A percentile compares a stretch with the other conserved stretches of the same genome.
phyloP scores from a whole-genome alignment of 2,888 invertebrate species.

The Parnassius smintheus region DNA sequence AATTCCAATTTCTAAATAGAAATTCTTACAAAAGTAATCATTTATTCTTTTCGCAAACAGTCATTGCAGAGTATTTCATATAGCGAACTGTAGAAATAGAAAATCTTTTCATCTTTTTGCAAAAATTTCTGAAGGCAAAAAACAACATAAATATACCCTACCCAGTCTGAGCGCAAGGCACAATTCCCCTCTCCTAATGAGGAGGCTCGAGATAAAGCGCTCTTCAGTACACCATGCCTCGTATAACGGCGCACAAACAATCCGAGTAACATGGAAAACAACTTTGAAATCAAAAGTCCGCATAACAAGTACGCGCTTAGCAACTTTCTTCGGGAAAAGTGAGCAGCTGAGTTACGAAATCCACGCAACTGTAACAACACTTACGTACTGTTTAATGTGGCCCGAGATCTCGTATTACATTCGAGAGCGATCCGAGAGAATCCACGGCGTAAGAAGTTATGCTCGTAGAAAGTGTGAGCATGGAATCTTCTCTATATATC shows the following conservation, averaged over 20 bases:
- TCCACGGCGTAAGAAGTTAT: neutral
- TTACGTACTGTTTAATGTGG: conserved; percentile 4
- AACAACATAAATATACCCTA: conserved; percentile 20
- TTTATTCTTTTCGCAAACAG: neutral
- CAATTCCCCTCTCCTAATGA: conserved; percentile 21
- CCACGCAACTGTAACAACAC: conserved; percentile 8
- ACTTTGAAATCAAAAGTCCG: neutral
- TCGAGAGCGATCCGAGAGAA: conserved; percentile 3
- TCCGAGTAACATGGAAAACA: neutral
- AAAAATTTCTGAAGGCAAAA: conserved; percentile 15
- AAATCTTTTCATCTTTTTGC: conserved; percentile 10
- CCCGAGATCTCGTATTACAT: conserved; percentile 19
- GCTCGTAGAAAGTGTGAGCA: conserved; percentile 18
- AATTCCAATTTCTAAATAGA: neutral
- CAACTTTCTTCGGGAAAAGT: conserved; percentile 21
- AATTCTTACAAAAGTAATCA: too few relatives aligned
- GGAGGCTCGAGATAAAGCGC: conserved; percentile 27
- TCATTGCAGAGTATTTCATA: neutral
- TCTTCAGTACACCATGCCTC: conserved; percentile 4
- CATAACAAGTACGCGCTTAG: conserved; percentile 1
- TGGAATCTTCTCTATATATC: too few relatives aligned
- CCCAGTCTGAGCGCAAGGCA: conserved; percentile 21
- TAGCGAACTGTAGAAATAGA: conserved; percentile 8
- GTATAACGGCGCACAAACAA: conserved; percentile 12
- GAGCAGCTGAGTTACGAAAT: conserved; percentile 14